phyloP scores from a whole-genome alignment of 1,140 invertebrate genomes.

The Latrodectus geometricus region DNA sequence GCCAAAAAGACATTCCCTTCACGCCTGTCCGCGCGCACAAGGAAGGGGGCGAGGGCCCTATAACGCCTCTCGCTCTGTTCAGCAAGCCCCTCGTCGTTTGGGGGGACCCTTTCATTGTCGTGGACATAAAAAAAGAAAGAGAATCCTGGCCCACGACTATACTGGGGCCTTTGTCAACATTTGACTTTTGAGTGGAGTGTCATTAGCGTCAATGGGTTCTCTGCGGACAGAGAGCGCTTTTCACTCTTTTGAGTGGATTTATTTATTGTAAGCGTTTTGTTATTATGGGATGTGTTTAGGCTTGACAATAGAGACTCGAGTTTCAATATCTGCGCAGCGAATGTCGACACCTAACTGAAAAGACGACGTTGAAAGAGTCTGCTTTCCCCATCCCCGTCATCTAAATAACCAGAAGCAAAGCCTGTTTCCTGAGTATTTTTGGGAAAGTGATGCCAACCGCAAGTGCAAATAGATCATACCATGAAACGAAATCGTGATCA shows the following conservation, averaged over 20 bases:
- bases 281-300: slow-evolving; percentile 20
- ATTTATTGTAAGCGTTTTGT: slow-evolving; percentile 48
- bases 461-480: too few relatives aligned
- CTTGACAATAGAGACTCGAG: slow-evolving; percentile 27
- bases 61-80: background rate
- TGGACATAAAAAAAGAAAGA: too few relatives aligned
- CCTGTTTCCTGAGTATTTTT: too few relatives aligned
- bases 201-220: slow-evolving; percentile 36
- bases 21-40: too few relatives aligned
- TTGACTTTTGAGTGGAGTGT: slow-evolving; percentile 29
- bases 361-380: too few relatives aligned
- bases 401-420: too few relatives aligned
- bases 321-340: slow-evolving; percentile 46
- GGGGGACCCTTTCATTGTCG: background rate
- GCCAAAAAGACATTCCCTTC: too few relatives aligned
- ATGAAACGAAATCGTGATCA: too few relatives aligned
- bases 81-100: background rate
- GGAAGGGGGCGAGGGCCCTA: too few relatives aligned
- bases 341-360: slow-evolving; percentile 33
- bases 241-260: slow-evolving; percentile 44
- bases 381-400: too few relatives aligned
- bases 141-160: background rate
- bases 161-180: slow-evolving; percentile 44
- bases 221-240: background rate
- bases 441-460: too few relatives aligned